Conservation (phyloP, 2,113 vertebrate genomes). For the Holacanthus passer region DNA sequence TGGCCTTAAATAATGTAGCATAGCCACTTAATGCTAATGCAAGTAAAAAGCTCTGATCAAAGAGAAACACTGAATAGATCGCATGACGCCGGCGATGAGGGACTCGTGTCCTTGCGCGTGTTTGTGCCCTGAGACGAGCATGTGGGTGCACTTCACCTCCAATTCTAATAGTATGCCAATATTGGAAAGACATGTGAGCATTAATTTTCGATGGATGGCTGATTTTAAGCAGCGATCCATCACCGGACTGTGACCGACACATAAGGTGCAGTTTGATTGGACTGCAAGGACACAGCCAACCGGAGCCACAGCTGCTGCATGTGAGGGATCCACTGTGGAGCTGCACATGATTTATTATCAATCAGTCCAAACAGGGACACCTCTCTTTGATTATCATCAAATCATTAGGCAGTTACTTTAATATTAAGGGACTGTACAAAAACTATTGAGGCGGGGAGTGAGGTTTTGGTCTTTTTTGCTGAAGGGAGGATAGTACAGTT, state of each 20-base stretch:
- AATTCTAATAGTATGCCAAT: slow-evolving; percentile 48
- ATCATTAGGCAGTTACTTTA: slow-evolving; percentile 6
- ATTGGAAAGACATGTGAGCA: slow-evolving; percentile 47
- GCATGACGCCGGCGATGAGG: slow-evolving; percentile 4
- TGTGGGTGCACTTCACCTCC: slow-evolving; percentile 21
- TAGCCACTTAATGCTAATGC: slow-evolving; percentile 28
- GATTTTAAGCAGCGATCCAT: slow-evolving; percentile 62
- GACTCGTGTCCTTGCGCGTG: slow-evolving; percentile 42
- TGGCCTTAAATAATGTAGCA: slow-evolving; percentile 28
- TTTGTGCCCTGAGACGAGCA: slow-evolving; percentile 23
- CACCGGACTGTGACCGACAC: slow-evolving; percentile 62
- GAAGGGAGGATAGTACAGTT: neutral
- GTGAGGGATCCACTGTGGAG: neutral
- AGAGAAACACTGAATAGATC: slow-evolving; percentile 36
- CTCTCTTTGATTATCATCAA: slow-evolving; percentile 10
- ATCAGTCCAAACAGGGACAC: neutral
- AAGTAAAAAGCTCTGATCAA: slow-evolving; percentile 45
- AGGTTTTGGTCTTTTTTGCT: neutral
- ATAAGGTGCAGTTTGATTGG: slow-evolving; percentile 62
- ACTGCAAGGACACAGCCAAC: slow-evolving; percentile 63
- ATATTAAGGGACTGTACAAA: neutral
- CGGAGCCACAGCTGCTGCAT: neutral
- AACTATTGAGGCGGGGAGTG: neutral
- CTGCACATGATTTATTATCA: neutral
- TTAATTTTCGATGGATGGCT: slow-evolving; percentile 66